These are phyloP conservation scores for Pantelozetes paolii DNA, from an alignment of 2,888 invertebrate genomes.

Conservation along the genomic window DNA sequence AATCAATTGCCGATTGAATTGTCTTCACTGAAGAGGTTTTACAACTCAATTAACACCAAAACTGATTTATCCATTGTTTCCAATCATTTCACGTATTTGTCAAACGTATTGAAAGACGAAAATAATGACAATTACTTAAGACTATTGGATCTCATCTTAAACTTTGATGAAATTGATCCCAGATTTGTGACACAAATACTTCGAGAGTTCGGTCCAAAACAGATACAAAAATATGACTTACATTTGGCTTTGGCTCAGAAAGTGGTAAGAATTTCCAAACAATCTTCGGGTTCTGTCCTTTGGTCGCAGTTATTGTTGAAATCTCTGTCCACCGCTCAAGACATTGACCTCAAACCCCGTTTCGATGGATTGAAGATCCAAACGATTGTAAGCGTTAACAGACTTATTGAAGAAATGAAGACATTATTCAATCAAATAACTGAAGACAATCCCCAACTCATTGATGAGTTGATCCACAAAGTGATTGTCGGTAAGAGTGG, in stretches of 20 bases:
- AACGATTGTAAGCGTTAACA: background rate
- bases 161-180: background rate
- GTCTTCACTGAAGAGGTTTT: background rate
- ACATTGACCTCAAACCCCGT: background rate
- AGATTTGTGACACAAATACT: too few species aligned
- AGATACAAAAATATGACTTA: too few species aligned
- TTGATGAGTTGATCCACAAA: background rate
- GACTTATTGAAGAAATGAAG: background rate
- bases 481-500: background rate
- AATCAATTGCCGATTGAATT: background rate
- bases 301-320: background rate
- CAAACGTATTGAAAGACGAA: background rate
- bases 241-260: too few species aligned
- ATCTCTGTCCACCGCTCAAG: background rate
- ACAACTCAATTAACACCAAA: background rate
- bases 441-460: background rate
- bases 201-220: too few species aligned
- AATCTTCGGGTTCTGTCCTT: background rate
- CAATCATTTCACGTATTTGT: background rate
- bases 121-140: background rate
- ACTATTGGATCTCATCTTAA: background rate
- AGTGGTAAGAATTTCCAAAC: too few species aligned
- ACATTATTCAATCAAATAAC: conserved; percentile 22
- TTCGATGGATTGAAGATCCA: background rate
- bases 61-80: background rate